Percentiles rank a stretch among this genome's conserved stretches.
phyloP scores from a whole-genome alignment of 2,888 invertebrate genomes.

The Nomada goodeniana region DNA sequence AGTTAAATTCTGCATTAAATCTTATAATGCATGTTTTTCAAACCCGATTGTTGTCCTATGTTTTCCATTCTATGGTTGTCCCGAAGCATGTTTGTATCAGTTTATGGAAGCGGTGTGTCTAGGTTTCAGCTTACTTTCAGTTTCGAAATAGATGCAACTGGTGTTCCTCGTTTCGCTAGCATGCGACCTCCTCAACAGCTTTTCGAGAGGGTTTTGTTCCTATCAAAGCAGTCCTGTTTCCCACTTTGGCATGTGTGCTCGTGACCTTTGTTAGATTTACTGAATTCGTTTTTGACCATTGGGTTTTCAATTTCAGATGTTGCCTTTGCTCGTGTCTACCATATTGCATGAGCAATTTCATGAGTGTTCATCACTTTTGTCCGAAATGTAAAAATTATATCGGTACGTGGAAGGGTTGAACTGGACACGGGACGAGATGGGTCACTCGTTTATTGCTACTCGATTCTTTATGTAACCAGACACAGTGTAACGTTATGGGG shows the following conservation, averaged over 20 bases:
- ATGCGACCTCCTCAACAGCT: background rate
- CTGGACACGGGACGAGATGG: background rate
- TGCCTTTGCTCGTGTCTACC: slow-evolving; percentile 86
- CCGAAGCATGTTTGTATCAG: background rate
- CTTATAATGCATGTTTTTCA: background rate
- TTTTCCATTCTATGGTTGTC: background rate
- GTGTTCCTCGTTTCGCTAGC: background rate
- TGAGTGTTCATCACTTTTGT: slow-evolving; percentile 85
- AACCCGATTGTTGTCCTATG: background rate
- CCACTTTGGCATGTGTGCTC: background rate
- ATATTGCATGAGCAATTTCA: slow-evolving; percentile 85
- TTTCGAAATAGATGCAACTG: background rate
- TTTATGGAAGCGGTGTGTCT: background rate
- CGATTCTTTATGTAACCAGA: slow-evolving; percentile 45
- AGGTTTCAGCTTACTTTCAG: background rate
- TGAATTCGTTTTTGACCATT: background rate
- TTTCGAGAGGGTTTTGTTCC: background rate
- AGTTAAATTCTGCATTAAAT: background rate
- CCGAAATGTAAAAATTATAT: slow-evolving; percentile 85
- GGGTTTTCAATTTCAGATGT: slow-evolving; percentile 82
- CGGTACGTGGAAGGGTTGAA: slow-evolving; percentile 84
- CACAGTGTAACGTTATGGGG: slow-evolving; percentile 36
- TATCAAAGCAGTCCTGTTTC: background rate
- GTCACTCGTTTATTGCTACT: slow-evolving; percentile 33
- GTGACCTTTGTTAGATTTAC: background rate